Conservation (phyloP, 2,797 vertebrate genomes). For the Menidia menidia region DNA sequence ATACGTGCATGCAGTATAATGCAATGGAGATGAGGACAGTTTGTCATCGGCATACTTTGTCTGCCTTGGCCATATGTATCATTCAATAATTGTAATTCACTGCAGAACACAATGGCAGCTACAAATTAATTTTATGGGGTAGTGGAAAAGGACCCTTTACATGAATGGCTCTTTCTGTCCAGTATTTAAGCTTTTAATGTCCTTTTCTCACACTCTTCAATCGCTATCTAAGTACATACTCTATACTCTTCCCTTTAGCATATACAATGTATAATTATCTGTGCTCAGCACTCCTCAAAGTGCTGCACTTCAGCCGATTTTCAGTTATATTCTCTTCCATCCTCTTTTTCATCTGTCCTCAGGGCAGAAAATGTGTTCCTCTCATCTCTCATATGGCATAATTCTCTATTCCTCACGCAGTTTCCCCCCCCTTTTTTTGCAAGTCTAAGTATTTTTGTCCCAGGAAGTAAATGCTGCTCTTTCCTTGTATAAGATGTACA, state of each 20-base stretch:
- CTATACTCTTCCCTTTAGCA: slow-evolving; percentile 58
- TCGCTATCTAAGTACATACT: slow-evolving; percentile 57
- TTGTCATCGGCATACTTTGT: slow-evolving; percentile 32
- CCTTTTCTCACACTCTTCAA: slow-evolving; percentile 50
- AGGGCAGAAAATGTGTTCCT: slow-evolving; percentile 49
- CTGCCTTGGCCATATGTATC: slow-evolving; percentile 24
- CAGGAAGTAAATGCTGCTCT: slow-evolving; percentile 10
- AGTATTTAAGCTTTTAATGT: slow-evolving; percentile 54
- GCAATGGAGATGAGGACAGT: slow-evolving; percentile 22
- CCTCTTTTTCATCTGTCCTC: slow-evolving; percentile 55
- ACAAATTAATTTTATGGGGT: slow-evolving; percentile 17
- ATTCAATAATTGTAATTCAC: slow-evolving; percentile 45
- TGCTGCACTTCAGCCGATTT: slow-evolving; percentile 62
- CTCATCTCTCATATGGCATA: slow-evolving; percentile 47
- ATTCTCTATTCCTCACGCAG: slow-evolving; percentile 40
- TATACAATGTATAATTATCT: slow-evolving; percentile 70
- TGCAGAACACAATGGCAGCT: slow-evolving; percentile 11
- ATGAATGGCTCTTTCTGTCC: slow-evolving; percentile 33
- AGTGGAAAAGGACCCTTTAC: slow-evolving; percentile 39
- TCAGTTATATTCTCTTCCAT: slow-evolving; percentile 54
- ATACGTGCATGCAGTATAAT: slow-evolving; percentile 10
- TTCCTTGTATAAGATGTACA: slow-evolving; percentile 3
- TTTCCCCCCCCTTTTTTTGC: slow-evolving; percentile 13
- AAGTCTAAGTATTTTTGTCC: slow-evolving; percentile 19
- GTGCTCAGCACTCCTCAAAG: slow-evolving; percentile 56